Conservation (phyloP, 2,113 vertebrate genomes). For the Xenopus laevis region DNA sequence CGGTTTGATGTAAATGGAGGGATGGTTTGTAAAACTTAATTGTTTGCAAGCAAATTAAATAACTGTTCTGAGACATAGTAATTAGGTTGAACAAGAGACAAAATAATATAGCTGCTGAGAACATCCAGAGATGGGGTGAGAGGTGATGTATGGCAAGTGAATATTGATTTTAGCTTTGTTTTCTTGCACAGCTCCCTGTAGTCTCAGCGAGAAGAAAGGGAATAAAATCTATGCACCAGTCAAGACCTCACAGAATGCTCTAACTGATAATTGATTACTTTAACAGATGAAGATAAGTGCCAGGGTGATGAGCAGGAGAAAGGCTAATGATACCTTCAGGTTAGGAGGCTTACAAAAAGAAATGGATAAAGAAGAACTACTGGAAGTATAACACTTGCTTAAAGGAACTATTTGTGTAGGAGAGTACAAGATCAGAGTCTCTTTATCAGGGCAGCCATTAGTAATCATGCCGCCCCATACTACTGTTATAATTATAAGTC, state of each 20-base stretch:
- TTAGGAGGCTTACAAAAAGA: background rate
- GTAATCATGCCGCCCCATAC: too few species aligned
- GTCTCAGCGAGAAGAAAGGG: conserved; percentile 2
- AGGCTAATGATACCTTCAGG: conserved; percentile 17
- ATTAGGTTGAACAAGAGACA: conserved; percentile 21
- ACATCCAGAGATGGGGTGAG: background rate
- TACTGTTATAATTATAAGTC: too few species aligned
- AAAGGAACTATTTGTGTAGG: too few species aligned
- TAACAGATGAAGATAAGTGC: conserved; percentile 25
- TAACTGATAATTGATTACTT: conserved; percentile 26
- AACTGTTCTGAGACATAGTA: background rate
- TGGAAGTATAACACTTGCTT: conserved; percentile 16
- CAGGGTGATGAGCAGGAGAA: conserved; percentile 6
- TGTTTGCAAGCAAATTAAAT: too few species aligned
- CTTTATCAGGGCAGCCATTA: too few species aligned
- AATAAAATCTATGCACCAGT: background rate
- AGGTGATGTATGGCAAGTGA: background rate
- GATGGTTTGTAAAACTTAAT: too few species aligned
- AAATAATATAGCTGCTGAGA: background rate
- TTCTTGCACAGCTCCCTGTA: conserved; percentile 10
- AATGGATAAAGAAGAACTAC: background rate
- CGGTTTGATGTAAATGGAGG: too few species aligned
- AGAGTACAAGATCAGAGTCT: too few species aligned
- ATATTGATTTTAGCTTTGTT: conserved; percentile 11
- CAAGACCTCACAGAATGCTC: background rate